Evolutionary conservation across 2,113 vertebrate species (phyloP), one percentile per base, ranked within the genome.

Genomic region (Elachura formosa): DNA sequence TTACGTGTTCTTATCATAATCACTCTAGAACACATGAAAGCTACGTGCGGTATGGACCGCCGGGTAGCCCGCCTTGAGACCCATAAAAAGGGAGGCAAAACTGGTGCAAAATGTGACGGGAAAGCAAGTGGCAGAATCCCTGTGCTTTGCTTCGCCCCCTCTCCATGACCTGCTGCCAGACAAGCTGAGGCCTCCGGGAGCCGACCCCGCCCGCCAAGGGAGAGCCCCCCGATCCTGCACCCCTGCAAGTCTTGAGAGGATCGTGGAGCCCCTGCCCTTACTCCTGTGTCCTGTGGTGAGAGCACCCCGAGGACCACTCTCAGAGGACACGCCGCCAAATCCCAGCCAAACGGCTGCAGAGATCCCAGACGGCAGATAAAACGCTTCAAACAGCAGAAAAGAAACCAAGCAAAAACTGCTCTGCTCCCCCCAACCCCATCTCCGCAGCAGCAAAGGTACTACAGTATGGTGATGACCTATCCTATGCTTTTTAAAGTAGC

Each of bases 31-130:
- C 48, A 14, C 59, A 59, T 78, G 25, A 52, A 41, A 52, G 29
- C 36, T 43, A 2, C 10, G 7, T 62, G 24, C 2, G 1, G 11
- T 34, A 3, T 11, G 24, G 31, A 43, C 31, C 7, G 4, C 29
- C 29, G 19, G 24, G 31, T 18, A 51, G 6, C 58, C 25, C 1
- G 0, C 19, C 38, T 29, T 5, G 48, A 78, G 36, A 9, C 24
- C 14, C 75, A 23, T 34, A 4, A 11, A 28, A 43, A 52, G 19
- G 38, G 28, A 22, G 10, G 36, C 2, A 5, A 77, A 41, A 78
- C 31, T 3, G 19, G 8, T 52, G 31, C 59, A 23, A 52, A 34
- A 43, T 9, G 14, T 18, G 46, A 52, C 31, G 31, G 46, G 31
- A 29, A 51, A 28, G 31, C 4, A 6, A 63, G 59, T 29, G 58